Base-by-base conservation (phyloP, 2,797 vertebrate genomes). In the Aldrovandia affinis region DNA sequence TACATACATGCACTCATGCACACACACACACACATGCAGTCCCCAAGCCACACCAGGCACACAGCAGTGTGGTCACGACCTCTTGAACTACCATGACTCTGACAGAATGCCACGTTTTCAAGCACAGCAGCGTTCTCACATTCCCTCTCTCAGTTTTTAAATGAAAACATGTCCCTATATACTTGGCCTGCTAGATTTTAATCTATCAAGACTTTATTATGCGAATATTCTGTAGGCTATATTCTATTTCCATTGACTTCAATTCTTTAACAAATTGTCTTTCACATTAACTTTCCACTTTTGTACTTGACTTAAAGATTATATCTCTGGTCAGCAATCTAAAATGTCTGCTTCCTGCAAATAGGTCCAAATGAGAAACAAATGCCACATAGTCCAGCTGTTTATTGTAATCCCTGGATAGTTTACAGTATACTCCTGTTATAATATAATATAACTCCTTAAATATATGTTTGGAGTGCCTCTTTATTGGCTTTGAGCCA, bases 401-500 rank as follows among this genome's bases (percentile, higher is more conserved):
- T n/a, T 73, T n/a, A 73, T 20, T 39, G 30, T 7, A 73, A 33
- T n/a, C 68, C 68, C 18, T 1, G 8, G 68, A 33, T 42, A 22
- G 42, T 77, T n/a, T 44, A n/a, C 6, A n/a, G 39, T 47, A 14
- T 77, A 47, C 42, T n/a, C 33, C 12, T 63, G n/a, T 70, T n/a
- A n/a, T n/a, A n/a, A n/a, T n/a, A n/a, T n/a, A n/a, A n/a, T n/a
- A n/a, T n/a, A n/a, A n/a, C n/a, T n/a, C n/a, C n/a, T 81, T 50
- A 28, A 28, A 42, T 44, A 44, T 44, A 7, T 9, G 39, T 47
- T 77, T 77, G 42, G 73, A 44, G 73, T 22, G 22, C 36, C 36
- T 68, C 63, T 22, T 61, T 86, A 44, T 36, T 44, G 52, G 78
- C 30, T 83, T 79, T 68, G 28, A 81, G 28, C 54, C 36, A 25